phyloP scores from a whole-genome alignment of 2,113 vertebrate genomes.

The Saguinus imperator region DNA sequence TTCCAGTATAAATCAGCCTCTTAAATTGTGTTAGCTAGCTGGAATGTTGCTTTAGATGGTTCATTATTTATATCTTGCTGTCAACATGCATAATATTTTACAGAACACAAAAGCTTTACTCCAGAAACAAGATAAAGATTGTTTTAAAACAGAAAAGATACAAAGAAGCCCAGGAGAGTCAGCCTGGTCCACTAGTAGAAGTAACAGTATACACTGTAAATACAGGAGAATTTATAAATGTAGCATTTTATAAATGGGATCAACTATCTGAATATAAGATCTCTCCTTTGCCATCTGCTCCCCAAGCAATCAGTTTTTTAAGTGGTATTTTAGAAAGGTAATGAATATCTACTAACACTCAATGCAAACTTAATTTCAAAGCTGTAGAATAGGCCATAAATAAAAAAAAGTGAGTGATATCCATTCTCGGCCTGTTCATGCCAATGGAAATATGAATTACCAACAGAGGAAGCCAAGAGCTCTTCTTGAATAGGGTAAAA shows the following conservation, averaged over 20 bases:
- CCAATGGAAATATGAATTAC: slow-evolving; percentile 1
- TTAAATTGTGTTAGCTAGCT: slow-evolving; percentile 61
- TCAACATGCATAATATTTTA: slow-evolving; percentile 55
- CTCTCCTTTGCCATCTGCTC: slow-evolving; percentile 52
- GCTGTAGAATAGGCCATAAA: slow-evolving; percentile 55
- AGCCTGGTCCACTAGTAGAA: neutral
- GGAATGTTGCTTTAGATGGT: slow-evolving; percentile 59
- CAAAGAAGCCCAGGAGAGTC: slow-evolving; percentile 30
- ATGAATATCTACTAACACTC: slow-evolving; percentile 71
- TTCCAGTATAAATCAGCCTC: slow-evolving; percentile 37
- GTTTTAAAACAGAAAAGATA: slow-evolving; percentile 61
- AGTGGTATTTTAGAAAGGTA: slow-evolving; percentile 76
- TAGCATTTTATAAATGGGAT: slow-evolving; percentile 52
- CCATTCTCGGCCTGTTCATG: neutral
- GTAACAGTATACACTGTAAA: slow-evolving; percentile 11
- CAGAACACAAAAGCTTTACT: slow-evolving; percentile 57
- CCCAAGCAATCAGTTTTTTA: slow-evolving; percentile 73
- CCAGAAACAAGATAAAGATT: slow-evolving; percentile 47
- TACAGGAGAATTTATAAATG: slow-evolving; percentile 33
- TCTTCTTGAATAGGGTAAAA: neutral
- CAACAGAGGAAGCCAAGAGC: neutral
- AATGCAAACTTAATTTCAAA: slow-evolving; percentile 74
- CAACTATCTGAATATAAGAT: slow-evolving; percentile 52
- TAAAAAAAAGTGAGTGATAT: slow-evolving; percentile 66
- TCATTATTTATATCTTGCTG: slow-evolving; percentile 71